Conservation (phyloP, 1,140 invertebrate genomes). For the Aradophagus sp. region DNA sequence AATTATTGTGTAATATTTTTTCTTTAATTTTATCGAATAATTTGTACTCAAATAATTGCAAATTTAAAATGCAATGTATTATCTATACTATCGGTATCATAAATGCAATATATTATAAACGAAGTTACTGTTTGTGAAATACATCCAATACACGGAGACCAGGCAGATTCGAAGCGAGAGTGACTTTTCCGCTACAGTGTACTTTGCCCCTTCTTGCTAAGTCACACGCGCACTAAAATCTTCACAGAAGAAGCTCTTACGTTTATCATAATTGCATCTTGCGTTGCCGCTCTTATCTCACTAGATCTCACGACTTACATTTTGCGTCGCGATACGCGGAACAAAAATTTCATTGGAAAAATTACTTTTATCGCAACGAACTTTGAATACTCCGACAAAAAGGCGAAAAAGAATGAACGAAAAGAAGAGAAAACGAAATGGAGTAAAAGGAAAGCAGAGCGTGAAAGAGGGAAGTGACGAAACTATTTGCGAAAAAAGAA, state of each 20-base stretch:
- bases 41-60: no score
- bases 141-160: slow-evolving; percentile 5
- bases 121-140: slow-evolving; percentile 6
- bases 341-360: slow-evolving; percentile 47
- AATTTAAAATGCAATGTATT: no score
- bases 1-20: no score
- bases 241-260: slow-evolving; percentile 62
- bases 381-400: slow-evolving; percentile 9
- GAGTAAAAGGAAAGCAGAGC: neutral
- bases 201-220: slow-evolving; percentile 19
- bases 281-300: slow-evolving; percentile 45
- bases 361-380: slow-evolving; percentile 41
- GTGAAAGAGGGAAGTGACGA: neutral
- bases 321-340: slow-evolving; percentile 34
- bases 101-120: no score
- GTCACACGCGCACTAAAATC: slow-evolving; percentile 41
- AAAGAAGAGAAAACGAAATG: slow-evolving; percentile 8
- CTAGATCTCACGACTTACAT: slow-evolving; percentile 38
- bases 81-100: no score
- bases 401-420: slow-evolving; percentile 7
- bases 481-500: no score
- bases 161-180: slow-evolving; percentile 20
- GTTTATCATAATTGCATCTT: slow-evolving; percentile 73
- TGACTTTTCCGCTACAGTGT: slow-evolving; percentile 32
- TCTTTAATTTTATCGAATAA: no score